Evolutionary conservation across 1,140 invertebrate species (phyloP).

Genomic region (Temnothorax curvispinosus): DNA sequence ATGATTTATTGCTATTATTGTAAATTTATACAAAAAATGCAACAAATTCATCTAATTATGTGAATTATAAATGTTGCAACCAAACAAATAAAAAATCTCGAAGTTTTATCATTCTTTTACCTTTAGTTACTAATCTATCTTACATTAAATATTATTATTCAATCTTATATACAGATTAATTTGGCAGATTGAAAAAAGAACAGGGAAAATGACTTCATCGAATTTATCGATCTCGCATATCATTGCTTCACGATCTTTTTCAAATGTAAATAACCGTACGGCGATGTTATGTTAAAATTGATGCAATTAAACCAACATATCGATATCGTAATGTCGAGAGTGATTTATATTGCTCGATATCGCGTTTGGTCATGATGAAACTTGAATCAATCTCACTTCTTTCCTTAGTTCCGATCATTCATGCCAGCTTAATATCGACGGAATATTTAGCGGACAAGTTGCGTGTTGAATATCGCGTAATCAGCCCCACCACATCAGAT

Average conservation of each 20-base stretch:
- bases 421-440: background rate
- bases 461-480: constrained; percentile 31
- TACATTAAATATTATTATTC: constrained; percentile 9
- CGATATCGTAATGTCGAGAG: background rate
- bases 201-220: background rate
- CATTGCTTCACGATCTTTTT: too few relatives aligned
- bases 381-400: background rate
- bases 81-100: background rate
- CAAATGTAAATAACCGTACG: too few relatives aligned
- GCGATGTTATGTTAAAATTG: too few relatives aligned
- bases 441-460: background rate
- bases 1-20: too few relatives aligned
- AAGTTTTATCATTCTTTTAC: background rate
- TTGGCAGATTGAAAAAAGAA: background rate
- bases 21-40: constrained; percentile 4
- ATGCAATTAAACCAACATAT: background rate
- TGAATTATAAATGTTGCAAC: background rate
- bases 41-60: background rate
- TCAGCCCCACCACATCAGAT: constrained; percentile 4
- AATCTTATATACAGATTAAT: constrained; percentile 20
- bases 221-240: background rate
- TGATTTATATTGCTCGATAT: background rate
- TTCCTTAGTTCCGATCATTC: background rate
- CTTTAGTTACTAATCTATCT: background rate
- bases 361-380: background rate